Percentiles rank a stretch among this genome's conserved stretches.
Evolutionary conservation across 64 coral and sea anemone genomes (phyloP).

Genomic region (Astreopora myriophthalma): DNA sequence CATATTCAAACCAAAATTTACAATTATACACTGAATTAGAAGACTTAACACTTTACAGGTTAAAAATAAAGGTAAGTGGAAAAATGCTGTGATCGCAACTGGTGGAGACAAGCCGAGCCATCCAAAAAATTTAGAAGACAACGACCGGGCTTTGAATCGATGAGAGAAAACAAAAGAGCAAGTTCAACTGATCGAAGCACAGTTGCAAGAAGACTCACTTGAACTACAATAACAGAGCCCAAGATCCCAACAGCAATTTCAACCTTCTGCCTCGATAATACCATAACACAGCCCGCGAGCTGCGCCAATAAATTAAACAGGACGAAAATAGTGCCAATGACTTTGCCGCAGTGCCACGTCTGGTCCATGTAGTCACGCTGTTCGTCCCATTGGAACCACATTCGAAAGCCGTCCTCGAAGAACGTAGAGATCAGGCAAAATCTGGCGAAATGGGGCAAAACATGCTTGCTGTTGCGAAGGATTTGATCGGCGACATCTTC

Average conservation of each 20-base stretch:
- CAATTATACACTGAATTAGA: no score
- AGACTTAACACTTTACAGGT: no score
- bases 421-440: constrained; percentile 99
- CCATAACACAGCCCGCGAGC: constrained; percentile 93
- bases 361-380: constrained; percentile 98
- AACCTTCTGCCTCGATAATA: constrained; percentile 94
- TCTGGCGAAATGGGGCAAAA: constrained; percentile 91
- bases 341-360: constrained; percentile 92
- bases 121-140: neutral
- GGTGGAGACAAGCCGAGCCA: no score
- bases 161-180: neutral
- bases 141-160: neutral
- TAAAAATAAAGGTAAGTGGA: no score
- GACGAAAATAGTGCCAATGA: constrained; percentile 84
- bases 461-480: constrained; percentile 90
- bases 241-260: constrained; percentile 94
- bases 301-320: constrained; percentile 96
- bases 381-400: constrained; percentile 99
- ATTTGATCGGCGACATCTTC: constrained; percentile 98
- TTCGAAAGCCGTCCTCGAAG: constrained; percentile 98
- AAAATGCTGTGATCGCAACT: no score
- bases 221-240: constrained; percentile 84
- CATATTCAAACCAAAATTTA: neutral
- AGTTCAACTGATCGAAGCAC: neutral
- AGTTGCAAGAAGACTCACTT: constrained; percentile 34